A percentile compares a stretch with the other conserved stretches of the same genome.
Conservation (phyloP, 2,113 vertebrate species). For the Erythrocebus patas region DNA sequence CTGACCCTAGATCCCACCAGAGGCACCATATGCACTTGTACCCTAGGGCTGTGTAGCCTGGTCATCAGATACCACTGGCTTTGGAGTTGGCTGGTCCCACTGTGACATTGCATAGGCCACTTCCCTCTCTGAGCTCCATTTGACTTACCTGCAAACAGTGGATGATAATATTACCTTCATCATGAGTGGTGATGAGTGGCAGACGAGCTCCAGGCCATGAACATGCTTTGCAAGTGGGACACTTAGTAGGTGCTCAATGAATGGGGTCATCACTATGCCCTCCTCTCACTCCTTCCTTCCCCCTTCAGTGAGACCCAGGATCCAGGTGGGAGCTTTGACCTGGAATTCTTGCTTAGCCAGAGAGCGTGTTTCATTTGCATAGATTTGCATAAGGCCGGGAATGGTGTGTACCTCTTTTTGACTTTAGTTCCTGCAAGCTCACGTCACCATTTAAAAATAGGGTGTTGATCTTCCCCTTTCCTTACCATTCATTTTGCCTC, state of each 20-base stretch:
- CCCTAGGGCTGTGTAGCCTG: neutral
- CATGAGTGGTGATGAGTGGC: neutral
- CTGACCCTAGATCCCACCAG: neutral
- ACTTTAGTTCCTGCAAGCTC: slow-evolving; percentile 60
- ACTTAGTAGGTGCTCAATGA: neutral
- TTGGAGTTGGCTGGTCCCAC: neutral
- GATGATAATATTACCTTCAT: neutral
- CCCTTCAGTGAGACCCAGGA: neutral
- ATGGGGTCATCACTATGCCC: neutral
- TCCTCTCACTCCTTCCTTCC: neutral
- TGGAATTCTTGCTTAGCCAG: slow-evolving; percentile 31
- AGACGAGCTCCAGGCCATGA: neutral
- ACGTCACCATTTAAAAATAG: slow-evolving; percentile 72
- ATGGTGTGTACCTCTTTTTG: slow-evolving; percentile 29
- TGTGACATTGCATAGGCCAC: neutral
- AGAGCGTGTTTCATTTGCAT: slow-evolving; percentile 47
- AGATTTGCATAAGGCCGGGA: slow-evolving; percentile 58
- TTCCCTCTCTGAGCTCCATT: neutral
- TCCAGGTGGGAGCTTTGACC: slow-evolving; percentile 18
- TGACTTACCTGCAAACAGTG: neutral
- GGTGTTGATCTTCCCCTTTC: slow-evolving; percentile 63
- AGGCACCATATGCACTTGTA: accelerated
- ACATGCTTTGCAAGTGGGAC: neutral
- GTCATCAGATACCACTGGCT: neutral
- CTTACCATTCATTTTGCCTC: slow-evolving; percentile 44